A percentile compares a stretch with the other conserved stretches of the same genome.
These are phyloP conservation scores for Drosophila limbata DNA, from an alignment of 2,888 invertebrate genomes.

Conservation along the genomic window DNA sequence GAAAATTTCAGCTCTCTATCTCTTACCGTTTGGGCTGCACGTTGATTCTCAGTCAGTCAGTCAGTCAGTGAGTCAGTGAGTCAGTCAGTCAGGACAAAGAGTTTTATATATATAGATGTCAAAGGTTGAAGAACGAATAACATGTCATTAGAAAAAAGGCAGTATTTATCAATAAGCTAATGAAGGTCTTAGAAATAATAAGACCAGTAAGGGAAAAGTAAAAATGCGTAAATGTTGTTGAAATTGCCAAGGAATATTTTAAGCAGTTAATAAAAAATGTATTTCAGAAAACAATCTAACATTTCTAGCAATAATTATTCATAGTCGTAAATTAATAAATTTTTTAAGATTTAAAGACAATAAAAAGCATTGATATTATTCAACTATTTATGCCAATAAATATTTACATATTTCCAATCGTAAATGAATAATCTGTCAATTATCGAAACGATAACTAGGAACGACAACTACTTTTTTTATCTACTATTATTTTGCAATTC, in stretches of 20 bases:
- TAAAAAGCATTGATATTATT: not conserved
- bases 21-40: too few relatives aligned
- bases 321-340: not conserved
- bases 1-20: too few relatives aligned
- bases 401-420: conserved; percentile 13
- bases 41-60: too few relatives aligned
- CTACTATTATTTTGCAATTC: conserved; percentile 7
- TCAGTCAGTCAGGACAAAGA: too few relatives aligned
- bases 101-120: too few relatives aligned
- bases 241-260: not conserved
- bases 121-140: not conserved
- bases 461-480: conserved; percentile 6
- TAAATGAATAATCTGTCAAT: conserved; percentile 11
- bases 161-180: too few relatives aligned
- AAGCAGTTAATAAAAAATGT: not conserved
- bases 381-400: not conserved
- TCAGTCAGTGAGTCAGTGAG: too few relatives aligned
- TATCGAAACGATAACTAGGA: conserved; percentile 14
- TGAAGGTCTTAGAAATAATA: too few relatives aligned
- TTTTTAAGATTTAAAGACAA: not conserved
- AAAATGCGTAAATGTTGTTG: too few relatives aligned
- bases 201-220: too few relatives aligned
- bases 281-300: not conserved
- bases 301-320: not conserved
- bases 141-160: too few relatives aligned